These are phyloP conservation scores for Talpa occidentalis DNA, from an alignment of 2,113 vertebrate species.

Conservation along the genomic window DNA sequence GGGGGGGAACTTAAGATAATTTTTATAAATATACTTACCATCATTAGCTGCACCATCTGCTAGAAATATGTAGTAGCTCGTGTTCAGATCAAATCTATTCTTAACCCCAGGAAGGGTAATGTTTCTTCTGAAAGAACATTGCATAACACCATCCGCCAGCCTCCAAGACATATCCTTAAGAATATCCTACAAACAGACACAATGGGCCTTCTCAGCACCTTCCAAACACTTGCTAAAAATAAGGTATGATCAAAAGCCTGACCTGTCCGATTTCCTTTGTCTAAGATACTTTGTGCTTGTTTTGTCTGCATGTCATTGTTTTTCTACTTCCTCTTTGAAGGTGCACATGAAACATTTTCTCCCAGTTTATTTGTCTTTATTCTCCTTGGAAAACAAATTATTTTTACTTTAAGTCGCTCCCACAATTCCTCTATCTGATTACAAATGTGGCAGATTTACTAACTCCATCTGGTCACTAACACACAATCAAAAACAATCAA, in stretches of 20 bases:
- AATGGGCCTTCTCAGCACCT: neutral
- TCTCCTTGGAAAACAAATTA: conserved; percentile 49
- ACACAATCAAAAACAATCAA: neutral
- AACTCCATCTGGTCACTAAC: neutral
- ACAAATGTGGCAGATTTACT: neutral
- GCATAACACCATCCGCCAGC: conserved; percentile 88
- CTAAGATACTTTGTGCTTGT: neutral
- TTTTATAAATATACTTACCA: conserved; percentile 81
- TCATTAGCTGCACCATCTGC: conserved; percentile 87
- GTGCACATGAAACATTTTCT: neutral
- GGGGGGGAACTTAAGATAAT: neutral
- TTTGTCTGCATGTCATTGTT: neutral
- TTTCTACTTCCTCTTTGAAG: conserved; percentile 35
- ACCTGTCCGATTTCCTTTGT: neutral
- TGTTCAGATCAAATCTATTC: conserved; percentile 87
- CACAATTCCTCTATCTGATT: neutral
- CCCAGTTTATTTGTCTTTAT: conserved; percentile 21
- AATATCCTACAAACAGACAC: conserved; percentile 82
- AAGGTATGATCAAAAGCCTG: neutral
- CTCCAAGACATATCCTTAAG: conserved; percentile 89
- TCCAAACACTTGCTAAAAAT: conserved; percentile 44
- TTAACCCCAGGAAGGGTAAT: conserved; percentile 79
- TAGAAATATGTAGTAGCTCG: conserved; percentile 91
- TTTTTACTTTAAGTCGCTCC: neutral
- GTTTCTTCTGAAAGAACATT: conserved; percentile 91